Evolutionary conservation across 2,888 invertebrate species (phyloP).

Genomic region (Globia sparganii): DNA sequence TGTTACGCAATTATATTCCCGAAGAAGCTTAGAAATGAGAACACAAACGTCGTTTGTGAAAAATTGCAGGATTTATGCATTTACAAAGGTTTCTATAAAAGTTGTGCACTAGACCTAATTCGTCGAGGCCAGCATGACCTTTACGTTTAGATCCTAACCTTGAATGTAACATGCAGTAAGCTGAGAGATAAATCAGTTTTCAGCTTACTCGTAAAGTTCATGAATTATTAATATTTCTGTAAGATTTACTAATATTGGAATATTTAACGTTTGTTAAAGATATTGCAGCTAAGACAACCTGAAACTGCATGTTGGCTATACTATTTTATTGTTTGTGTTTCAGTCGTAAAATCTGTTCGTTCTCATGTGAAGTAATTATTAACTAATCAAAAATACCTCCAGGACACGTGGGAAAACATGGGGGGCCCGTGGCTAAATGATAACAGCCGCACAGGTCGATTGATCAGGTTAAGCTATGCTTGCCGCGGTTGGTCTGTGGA

Average conservation of each 20-base stretch:
- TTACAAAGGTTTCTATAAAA: not conserved
- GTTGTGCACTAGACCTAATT: not conserved
- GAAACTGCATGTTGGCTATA: not conserved
- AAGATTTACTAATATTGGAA: not conserved
- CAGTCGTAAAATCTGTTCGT: not conserved
- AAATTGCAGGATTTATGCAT: not conserved
- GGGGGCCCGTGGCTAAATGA: no score
- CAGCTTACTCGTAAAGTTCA: not conserved
- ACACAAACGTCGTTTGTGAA: not conserved
- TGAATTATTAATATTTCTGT: constrained; percentile 9
- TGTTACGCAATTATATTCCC: no score
- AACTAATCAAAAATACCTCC: not conserved
- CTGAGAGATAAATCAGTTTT: constrained; percentile 10
- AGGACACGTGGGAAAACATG: not conserved
- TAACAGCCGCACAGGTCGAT: no score
- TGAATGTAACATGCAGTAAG: not conserved
- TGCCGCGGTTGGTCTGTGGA: no score
- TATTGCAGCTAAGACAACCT: not conserved
- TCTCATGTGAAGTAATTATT: not conserved
- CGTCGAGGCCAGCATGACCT: not conserved
- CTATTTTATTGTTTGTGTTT: not conserved
- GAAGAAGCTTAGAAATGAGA: no score
- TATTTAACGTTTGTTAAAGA: not conserved
- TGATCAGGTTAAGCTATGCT: no score
- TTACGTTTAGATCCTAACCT: not conserved